Evolutionary conservation across 2,888 invertebrate genomes (phyloP), one percentile per base, ranked within the genome.

Genomic region (Cenopis cana): DNA sequence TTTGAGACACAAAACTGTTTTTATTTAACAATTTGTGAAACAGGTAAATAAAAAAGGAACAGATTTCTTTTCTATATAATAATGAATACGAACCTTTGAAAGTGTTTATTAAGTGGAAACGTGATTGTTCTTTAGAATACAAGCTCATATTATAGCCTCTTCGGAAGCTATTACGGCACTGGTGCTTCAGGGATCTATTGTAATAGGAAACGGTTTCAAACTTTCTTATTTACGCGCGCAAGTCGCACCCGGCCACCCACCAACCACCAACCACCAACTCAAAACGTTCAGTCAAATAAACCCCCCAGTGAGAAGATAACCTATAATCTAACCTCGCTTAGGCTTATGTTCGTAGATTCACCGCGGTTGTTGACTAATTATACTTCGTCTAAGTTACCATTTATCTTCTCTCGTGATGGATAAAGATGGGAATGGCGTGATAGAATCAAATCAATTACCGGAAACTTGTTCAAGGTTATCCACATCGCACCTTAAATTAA

Each of bases 401-500:
- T 75, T 71, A 62, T 75, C 72, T 68, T 68, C 50, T 17, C 24
- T 62, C 62, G 72, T 74, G 77, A 79, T 81, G 79, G 78, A 84
- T 79, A 77, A 74, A 73, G 74, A 74, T 77, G 71, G 36, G 61
- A 74, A 75, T 80, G 72, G 77, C 81, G 81, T 80, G 80, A 77
- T 80, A 74, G 78, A 79, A 76, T 80, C 80, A 77, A 79, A 76
- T 80, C 80, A 77, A 82, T 83, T 81, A 83, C 78, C 77, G 78
- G 74, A 72, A 72, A 66, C 76, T 78, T 72, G 71, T 72, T 68
- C 78, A 78, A 81, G 79, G 82, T 75, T 78, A 75, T 65, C 75
- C 73, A 74, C 73, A 73, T 78, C 83, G 77, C 85, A 79, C 86
- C 82, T 85, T 78, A 76, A 81, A 81, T 81, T 82, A 83, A 86